Percentiles rank a stretch among this genome's conserved stretches.
phyloP scores from a whole-genome alignment of 2,797 vertebrate genomes.

The Tadarida brasiliensis region DNA sequence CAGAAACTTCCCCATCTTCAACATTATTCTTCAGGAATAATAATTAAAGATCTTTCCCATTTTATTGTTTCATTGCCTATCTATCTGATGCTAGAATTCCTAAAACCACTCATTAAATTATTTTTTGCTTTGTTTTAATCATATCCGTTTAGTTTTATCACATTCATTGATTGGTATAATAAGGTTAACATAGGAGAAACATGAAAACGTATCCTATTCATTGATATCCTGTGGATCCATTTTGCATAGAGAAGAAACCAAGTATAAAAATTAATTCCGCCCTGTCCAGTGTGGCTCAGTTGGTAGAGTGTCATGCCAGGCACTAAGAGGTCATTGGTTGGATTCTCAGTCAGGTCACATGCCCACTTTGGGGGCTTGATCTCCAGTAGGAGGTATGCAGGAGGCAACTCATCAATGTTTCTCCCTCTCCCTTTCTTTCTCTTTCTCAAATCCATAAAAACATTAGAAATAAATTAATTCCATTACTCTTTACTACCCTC shows the following conservation, averaged over 20 bases:
- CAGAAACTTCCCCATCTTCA: background rate
- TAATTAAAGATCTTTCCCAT: background rate
- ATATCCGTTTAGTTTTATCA: background rate
- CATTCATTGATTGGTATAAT: background rate
- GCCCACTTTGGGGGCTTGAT: no score
- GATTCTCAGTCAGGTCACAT: no score
- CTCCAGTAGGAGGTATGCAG: no score
- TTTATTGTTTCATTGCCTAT: background rate
- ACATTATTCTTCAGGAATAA: background rate
- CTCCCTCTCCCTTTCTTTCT: no score
- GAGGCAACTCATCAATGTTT: no score
- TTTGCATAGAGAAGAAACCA: background rate
- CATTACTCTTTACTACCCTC: no score
- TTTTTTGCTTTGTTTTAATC: slow-evolving; percentile 19
- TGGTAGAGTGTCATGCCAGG: no score
- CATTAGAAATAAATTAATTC: background rate
- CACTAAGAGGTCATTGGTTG: no score
- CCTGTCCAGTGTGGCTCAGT: no score
- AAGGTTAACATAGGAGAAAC: background rate
- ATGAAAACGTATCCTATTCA: background rate
- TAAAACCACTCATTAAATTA: background rate
- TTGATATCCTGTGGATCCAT: background rate
- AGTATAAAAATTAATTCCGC: slow-evolving; percentile 19
- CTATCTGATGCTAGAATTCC: background rate
- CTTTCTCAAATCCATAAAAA: no score